A percentile compares a stretch with the other conserved stretches of the same genome.
These are phyloP conservation scores for Cyanocitta stelleri DNA, from an alignment of 2,113 vertebrate genomes.

Conservation along the genomic window DNA sequence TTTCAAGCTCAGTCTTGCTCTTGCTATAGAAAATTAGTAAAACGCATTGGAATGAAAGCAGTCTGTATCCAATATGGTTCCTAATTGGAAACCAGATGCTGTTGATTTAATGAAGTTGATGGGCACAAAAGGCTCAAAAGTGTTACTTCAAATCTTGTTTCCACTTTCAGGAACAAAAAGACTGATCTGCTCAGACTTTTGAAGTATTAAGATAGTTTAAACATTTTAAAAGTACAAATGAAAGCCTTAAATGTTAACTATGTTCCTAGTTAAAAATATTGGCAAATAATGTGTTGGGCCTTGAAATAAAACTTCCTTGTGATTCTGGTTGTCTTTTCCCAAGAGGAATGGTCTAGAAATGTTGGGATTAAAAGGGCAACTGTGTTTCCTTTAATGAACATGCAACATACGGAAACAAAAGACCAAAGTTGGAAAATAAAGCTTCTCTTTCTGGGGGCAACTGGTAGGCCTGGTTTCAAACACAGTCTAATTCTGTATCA, in stretches of 20 bases:
- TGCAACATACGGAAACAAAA: background rate
- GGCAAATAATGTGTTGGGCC: background rate
- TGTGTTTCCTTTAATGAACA: background rate
- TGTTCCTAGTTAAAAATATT: fast-evolving
- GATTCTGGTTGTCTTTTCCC: background rate
- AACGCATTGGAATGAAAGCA: background rate
- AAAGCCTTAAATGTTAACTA: background rate
- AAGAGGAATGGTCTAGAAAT: background rate
- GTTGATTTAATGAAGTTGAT: background rate
- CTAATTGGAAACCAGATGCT: background rate
- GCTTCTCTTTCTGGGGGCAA: background rate
- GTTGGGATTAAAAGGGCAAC: background rate
- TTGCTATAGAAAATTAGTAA: background rate
- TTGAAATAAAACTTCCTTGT: background rate
- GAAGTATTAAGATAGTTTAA: background rate
- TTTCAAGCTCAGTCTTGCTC: background rate
- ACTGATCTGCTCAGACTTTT: background rate
- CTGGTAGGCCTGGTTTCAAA: background rate
- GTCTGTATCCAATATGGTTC: background rate
- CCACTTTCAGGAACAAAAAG: background rate
- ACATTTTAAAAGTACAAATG: background rate
- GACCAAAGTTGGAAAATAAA: background rate
- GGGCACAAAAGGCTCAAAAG: background rate
- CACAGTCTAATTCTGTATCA: background rate
- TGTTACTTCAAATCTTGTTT: background rate